Conservation (phyloP, 2,113 vertebrate species). For the Callipepla squamata region DNA sequence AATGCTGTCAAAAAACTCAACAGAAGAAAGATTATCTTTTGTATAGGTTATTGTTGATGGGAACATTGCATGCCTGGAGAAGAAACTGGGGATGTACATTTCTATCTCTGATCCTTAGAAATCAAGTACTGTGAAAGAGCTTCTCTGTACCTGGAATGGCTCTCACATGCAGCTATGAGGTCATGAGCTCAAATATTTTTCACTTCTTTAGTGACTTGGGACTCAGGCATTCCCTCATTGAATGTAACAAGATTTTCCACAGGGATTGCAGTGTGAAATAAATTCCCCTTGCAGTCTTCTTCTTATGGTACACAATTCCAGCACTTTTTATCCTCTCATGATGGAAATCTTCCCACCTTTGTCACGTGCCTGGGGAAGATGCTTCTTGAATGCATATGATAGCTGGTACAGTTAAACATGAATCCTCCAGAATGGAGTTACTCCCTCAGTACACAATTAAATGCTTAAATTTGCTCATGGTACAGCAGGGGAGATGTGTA, state of each 20-base stretch:
- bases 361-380: neutral
- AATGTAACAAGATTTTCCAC: neutral
- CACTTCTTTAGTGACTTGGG: neutral
- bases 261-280: neutral
- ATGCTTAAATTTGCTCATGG: neutral
- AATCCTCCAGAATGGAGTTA: neutral
- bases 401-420: neutral
- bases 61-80: neutral
- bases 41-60: neutral
- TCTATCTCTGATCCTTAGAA: neutral
- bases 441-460: neutral
- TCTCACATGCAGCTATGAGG: neutral
- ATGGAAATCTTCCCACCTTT: neutral
- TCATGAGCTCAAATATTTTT: neutral
- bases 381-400: neutral
- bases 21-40: neutral
- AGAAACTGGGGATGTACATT: neutral
- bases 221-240: rapidly evolving
- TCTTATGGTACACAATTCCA: neutral
- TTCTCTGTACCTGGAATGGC: neutral
- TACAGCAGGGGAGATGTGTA: neutral
- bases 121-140: neutral
- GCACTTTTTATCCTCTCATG: neutral
- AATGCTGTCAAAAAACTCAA: neutral
- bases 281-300: neutral